Conservation (phyloP, 1,140 invertebrate genomes). For the Muscidifurax raptorellus region DNA sequence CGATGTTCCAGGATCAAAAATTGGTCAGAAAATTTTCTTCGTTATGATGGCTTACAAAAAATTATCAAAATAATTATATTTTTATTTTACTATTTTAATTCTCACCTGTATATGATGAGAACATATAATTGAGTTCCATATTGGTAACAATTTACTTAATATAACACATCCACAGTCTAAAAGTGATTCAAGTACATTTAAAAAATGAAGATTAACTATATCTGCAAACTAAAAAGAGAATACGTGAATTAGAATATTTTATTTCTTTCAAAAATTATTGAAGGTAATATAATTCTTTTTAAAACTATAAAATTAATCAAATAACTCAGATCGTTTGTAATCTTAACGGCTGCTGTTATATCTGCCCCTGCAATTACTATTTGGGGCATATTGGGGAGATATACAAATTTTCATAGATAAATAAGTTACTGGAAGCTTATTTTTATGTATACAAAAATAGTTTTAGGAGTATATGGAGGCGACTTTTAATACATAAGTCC, state of each 20-base stretch:
- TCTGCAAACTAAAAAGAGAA: conserved; percentile 87
- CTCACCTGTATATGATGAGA: conserved; percentile 90
- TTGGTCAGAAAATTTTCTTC: no score
- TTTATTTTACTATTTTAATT: background rate
- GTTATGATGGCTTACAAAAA: no score
- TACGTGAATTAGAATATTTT: conserved; percentile 14
- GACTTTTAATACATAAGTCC: no score
- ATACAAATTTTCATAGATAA: no score
- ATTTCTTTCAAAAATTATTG: background rate
- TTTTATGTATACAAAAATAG: no score
- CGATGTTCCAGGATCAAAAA: no score
- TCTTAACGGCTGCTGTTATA: background rate
- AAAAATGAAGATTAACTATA: conserved; percentile 97
- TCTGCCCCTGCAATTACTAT: background rate
- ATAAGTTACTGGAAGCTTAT: no score
- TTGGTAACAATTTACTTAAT: conserved; percentile 88
- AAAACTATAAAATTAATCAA: no score
- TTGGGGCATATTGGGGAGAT: background rate
- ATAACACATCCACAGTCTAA: conserved; percentile 96
- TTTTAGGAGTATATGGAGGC: no score
- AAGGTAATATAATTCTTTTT: no score
- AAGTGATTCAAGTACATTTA: conserved; percentile 95
- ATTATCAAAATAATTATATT: no score
- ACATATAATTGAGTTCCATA: conserved; percentile 94
- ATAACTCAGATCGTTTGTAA: background rate